Evolutionary conservation across 2,888 invertebrate species (phyloP).

Genomic region (Chloromyia formosa): DNA sequence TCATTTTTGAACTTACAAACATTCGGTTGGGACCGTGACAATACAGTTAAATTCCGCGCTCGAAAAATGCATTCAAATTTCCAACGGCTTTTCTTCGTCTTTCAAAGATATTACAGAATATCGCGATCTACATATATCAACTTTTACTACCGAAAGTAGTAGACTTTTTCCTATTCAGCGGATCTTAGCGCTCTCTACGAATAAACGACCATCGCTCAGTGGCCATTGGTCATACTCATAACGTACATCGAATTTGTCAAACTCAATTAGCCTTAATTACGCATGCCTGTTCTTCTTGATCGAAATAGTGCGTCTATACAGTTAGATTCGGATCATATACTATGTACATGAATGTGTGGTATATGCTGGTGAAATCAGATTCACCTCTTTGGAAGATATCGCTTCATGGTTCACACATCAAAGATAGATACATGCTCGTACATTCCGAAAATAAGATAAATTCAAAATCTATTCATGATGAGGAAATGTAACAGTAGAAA

Average conservation of each 20-base stretch:
- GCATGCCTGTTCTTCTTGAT: conserved; percentile 5
- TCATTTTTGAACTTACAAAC: too few species aligned
- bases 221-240: neutral
- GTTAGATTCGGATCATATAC: conserved; percentile 4
- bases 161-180: neutral
- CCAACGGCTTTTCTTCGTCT: neutral
- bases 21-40: neutral
- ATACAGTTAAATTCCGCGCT: neutral
- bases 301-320: conserved; percentile 5
- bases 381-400: too few species aligned
- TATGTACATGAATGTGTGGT: too few species aligned
- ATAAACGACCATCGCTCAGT: too few species aligned
- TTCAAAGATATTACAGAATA: neutral
- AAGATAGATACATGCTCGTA: too few species aligned
- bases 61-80: neutral
- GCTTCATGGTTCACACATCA: too few species aligned
- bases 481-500: conserved; percentile 3
- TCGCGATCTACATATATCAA: too few species aligned
- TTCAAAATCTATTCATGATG: neutral
- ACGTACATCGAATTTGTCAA: conserved; percentile 23
- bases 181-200: neutral
- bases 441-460: neutral
- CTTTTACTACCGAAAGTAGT: neutral
- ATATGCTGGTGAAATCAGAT: too few species aligned
- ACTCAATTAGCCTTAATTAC: conserved; percentile 33